phyloP scores from a whole-genome alignment of 1,140 invertebrate genomes.

The Radopholus similis region DNA sequence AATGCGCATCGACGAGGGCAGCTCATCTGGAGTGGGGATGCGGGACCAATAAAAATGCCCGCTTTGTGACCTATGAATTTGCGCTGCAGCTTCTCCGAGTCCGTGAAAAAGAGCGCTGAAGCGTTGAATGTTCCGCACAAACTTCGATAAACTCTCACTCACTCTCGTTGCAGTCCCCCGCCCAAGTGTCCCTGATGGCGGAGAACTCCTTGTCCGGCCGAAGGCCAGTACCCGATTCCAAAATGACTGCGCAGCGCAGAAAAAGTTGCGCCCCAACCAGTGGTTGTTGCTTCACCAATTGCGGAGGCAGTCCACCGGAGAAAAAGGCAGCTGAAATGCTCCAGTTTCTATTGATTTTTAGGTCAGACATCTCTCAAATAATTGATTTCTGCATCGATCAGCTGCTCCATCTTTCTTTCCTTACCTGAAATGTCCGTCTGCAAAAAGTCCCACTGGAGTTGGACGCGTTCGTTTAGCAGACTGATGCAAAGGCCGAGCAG shows the following conservation, averaged over 20 bases:
- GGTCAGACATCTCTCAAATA: neutral
- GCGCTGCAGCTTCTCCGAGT: constrained; percentile 5
- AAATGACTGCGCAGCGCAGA: constrained; percentile 4
- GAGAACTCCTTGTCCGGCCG: constrained; percentile 8
- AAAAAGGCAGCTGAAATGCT: neutral
- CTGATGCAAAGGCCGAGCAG: constrained; percentile 10
- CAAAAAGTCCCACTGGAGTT: neutral
- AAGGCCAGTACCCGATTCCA: neutral
- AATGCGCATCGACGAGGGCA: constrained; percentile 5
- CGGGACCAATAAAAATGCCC: neutral
- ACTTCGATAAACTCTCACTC: neutral
- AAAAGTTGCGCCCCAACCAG: neutral
- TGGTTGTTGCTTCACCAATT: neutral
- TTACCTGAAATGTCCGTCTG: neutral
- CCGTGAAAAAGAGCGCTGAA: constrained; percentile 13
- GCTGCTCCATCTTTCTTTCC: neutral
- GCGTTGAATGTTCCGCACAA: neutral
- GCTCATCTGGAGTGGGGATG: neutral
- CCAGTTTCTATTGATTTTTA: neutral
- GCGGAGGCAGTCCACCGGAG: neutral
- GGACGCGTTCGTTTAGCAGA: neutral
- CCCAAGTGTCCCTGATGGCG: constrained; percentile 11
- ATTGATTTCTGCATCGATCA: neutral
- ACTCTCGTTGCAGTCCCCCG: constrained; percentile 9
- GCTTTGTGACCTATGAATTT: neutral